Base-by-base conservation (phyloP, 2,797 vertebrate species). In the Gallinago solitaria region DNA sequence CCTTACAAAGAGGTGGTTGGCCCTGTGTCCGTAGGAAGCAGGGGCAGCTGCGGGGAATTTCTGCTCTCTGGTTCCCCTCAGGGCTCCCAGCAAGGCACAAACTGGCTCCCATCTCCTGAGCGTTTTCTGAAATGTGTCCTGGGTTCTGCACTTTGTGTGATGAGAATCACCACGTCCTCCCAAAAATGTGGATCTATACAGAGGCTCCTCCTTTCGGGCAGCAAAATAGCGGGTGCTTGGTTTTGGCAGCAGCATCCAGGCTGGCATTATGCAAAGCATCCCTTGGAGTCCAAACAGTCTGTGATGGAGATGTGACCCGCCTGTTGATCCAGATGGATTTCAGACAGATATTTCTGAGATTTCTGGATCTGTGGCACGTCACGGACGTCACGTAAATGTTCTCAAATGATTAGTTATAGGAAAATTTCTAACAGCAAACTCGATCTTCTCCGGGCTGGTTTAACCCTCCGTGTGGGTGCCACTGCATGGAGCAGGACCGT, bases 21-120 rank as follows among this genome's bases (percentile, higher is more conserved):
- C 23, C 33, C 16, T 0, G 0, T 20, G 43, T 71, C 64, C 69
- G 18, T 12, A 37, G 41, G 57, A 81, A 65, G 8, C 0, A 1
- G 7, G 27, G 54, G 48, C 19, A 81, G 54, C 79, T 59, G 86
- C 51, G 56, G 43, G 9, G 11, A 7, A 5, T 59, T 82, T 63
- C 43, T 71, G 54, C 54, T 86, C 30, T 69, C 50, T 3, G 2
- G 20, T 78, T 82, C 24, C 15, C 11, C 61, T 16, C 3, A 5
- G 12, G 8, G 67, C 48, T 85, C 68, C 64, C 35, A 27, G 54
- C 35, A 70, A 28, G 24, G 10, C 4, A 0, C 13, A 13, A 35
- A 32, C 50, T 56, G 43, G 17, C 60, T 90, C 53, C 25, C 27
- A 32, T 47, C 37, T 71, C 35, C 47, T 19, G 24, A 65, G 10